These are phyloP conservation scores for Chloropsis hardwickii DNA, from an alignment of 2,113 vertebrate species.

Conservation along the genomic window DNA sequence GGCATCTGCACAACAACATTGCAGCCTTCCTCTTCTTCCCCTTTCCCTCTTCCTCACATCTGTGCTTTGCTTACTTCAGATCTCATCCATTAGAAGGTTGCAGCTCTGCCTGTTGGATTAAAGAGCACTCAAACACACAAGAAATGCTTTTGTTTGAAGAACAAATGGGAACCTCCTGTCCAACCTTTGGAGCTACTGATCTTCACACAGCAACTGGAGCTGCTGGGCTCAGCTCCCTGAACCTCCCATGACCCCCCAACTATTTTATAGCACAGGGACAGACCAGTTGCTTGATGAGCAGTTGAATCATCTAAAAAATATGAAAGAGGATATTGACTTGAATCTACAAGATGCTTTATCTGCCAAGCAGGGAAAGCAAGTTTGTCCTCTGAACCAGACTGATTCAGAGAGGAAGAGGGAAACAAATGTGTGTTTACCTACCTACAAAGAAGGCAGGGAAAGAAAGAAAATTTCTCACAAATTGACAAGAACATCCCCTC, in stretches of 20 bases:
- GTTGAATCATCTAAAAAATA: slow-evolving; percentile 11
- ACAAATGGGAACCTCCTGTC: slow-evolving; percentile 1
- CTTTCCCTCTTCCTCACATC: background rate
- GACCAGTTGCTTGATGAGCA: background rate
- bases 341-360: background rate
- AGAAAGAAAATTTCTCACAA: background rate
- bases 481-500: background rate
- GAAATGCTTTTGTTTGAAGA: background rate
- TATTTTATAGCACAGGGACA: background rate
- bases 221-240: slow-evolving; percentile 7
- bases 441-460: background rate
- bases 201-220: slow-evolving; percentile 1
- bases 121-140: background rate
- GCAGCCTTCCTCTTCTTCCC: background rate
- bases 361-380: slow-evolving; percentile 22
- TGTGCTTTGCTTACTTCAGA: background rate
- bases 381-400: background rate
- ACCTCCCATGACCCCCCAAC: background rate
- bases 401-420: background rate
- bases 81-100: background rate
- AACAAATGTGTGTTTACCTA: background rate
- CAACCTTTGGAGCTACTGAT: slow-evolving; percentile 1
- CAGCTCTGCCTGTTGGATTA: background rate
- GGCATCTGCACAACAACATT: background rate
- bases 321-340: slow-evolving; percentile 14